Conservation (phyloP, 2,113 vertebrate genomes). For the Corythoichthys intestinalis region DNA sequence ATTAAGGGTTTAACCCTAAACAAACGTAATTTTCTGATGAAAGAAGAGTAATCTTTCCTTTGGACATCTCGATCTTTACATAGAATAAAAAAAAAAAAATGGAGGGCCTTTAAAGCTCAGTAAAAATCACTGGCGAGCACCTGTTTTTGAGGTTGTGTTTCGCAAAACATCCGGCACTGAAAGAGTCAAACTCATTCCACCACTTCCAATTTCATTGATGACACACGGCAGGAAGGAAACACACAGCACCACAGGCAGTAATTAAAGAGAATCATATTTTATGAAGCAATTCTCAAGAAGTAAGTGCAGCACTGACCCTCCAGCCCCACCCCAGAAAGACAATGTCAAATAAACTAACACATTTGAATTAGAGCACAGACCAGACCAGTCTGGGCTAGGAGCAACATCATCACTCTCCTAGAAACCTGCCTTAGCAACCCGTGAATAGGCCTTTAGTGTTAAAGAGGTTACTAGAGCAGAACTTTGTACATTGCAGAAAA, state of each 20-base stretch:
- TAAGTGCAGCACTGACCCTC: conserved; percentile 77
- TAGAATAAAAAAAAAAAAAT: too few relatives aligned
- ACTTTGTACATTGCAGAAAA: conserved; percentile 47
- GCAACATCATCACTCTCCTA: conserved; percentile 68
- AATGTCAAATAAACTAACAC: conserved; percentile 73
- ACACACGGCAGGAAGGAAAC: conserved; percentile 55
- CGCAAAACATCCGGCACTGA: too few relatives aligned
- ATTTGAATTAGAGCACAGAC: conserved; percentile 71
- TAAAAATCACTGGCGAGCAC: too few relatives aligned
- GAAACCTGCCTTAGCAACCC: conserved; percentile 64
- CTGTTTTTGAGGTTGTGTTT: too few relatives aligned
- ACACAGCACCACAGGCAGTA: conserved; percentile 66
- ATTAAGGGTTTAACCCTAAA: too few relatives aligned
- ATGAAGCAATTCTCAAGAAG: conserved; percentile 78
- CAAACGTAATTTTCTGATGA: too few relatives aligned
- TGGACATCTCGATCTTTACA: too few relatives aligned
- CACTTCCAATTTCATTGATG: conserved; percentile 16
- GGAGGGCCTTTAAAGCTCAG: too few relatives aligned
- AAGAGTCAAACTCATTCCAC: not conserved
- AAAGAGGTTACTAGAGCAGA: conserved; percentile 61
- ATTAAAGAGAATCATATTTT: conserved; percentile 79
- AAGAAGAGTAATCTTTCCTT: too few relatives aligned
- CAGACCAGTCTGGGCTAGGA: conserved; percentile 75
- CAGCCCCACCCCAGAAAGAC: conserved; percentile 71
- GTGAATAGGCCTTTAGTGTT: conserved; percentile 56